A percentile compares a stretch with the other conserved stretches of the same genome.
Evolutionary conservation across 2,888 invertebrate species (phyloP).

Genomic region (Drosophila limbata): DNA sequence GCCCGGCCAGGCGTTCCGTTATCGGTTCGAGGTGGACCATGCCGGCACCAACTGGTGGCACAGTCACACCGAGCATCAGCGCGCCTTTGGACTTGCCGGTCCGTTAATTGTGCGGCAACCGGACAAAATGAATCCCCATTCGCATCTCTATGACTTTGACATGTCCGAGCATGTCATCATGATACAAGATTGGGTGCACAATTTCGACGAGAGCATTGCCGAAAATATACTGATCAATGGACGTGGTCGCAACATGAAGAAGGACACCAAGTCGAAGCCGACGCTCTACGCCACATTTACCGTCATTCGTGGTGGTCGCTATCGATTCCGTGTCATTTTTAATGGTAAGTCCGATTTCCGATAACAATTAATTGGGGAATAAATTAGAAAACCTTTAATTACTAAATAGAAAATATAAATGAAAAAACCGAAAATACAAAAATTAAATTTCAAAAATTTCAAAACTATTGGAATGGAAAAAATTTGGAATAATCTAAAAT

Average conservation of each 20-base stretch:
- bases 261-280: slow-evolving; percentile 53
- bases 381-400: too few relatives aligned
- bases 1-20: slow-evolving; percentile 82
- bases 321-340: slow-evolving; percentile 82
- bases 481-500: too few relatives aligned
- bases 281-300: slow-evolving; percentile 74
- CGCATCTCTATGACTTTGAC: slow-evolving; percentile 79
- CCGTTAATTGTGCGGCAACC: slow-evolving; percentile 76
- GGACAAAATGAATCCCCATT: slow-evolving; percentile 67
- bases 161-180: slow-evolving; percentile 77
- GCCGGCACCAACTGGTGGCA: slow-evolving; percentile 84
- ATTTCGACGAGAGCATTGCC: slow-evolving; percentile 72
- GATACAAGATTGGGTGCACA: slow-evolving; percentile 82
- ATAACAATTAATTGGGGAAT: not conserved
- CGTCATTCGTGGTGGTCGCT: slow-evolving; percentile 79
- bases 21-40: slow-evolving; percentile 80
- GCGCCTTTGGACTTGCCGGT: slow-evolving; percentile 81
- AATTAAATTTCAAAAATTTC: too few relatives aligned
- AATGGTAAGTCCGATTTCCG: slow-evolving; percentile 65
- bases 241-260: slow-evolving; percentile 71
- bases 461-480: too few relatives aligned
- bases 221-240: slow-evolving; percentile 82
- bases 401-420: too few relatives aligned
- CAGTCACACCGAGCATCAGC: slow-evolving; percentile 81
- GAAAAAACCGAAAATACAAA: too few relatives aligned